phyloP scores from a whole-genome alignment of 2,888 invertebrate genomes.

The Tenthredo mesomela region DNA sequence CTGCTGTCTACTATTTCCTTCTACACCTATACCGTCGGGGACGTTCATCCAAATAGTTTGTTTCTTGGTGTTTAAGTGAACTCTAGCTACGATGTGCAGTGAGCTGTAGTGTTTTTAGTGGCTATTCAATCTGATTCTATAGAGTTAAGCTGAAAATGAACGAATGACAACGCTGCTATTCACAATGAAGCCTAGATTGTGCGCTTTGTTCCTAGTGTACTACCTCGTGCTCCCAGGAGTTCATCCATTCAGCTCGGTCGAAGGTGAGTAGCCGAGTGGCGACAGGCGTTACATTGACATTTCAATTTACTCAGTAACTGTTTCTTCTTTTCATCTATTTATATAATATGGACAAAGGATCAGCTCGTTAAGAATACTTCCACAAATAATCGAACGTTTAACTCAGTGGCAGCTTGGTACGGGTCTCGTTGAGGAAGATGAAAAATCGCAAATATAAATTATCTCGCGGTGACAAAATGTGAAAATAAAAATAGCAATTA shows the following conservation, averaged over 20 bases:
- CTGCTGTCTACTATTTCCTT: not conserved
- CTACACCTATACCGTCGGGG: not conserved
- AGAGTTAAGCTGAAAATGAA: constrained; percentile 65
- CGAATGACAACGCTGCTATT: constrained; percentile 70
- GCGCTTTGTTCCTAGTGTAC: constrained; percentile 71
- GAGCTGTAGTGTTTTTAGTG: constrained; percentile 42
- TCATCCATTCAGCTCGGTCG: constrained; percentile 47
- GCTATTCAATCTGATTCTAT: constrained; percentile 9
- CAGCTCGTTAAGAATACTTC: not conserved
- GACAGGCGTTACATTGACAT: constrained; percentile 14
- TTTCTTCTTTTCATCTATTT: not conserved
- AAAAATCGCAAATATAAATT: not conserved
- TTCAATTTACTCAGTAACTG: constrained; percentile 25
- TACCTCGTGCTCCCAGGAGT: constrained; percentile 69
- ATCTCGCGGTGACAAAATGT: not conserved
- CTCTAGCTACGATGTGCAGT: constrained; percentile 27
- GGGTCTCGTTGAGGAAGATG: not conserved
- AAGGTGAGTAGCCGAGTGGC: constrained; percentile 41
- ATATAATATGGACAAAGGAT: not conserved
- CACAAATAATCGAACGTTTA: constrained; percentile 1
- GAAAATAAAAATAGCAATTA: constrained; percentile 28
- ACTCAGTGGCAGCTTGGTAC: not conserved
- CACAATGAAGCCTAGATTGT: constrained; percentile 76
- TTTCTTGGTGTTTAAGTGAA: constrained; percentile 42
- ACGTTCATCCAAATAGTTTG: not conserved